phyloP scores from a whole-genome alignment of 2,113 vertebrate species.

The Labrus mixtus region DNA sequence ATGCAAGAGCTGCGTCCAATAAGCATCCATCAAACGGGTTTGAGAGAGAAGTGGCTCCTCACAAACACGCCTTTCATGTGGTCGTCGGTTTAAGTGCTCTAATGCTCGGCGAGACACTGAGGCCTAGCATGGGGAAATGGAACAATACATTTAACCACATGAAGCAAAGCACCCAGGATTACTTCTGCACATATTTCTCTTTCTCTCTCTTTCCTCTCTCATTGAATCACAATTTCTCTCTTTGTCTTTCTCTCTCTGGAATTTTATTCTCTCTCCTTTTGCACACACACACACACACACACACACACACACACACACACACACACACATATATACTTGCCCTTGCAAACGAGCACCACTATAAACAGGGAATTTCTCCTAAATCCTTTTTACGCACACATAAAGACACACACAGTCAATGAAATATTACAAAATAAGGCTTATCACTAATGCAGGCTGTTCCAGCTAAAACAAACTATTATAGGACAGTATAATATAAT shows the following conservation, averaged over 20 bases:
- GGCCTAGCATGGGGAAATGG: conserved; percentile 77
- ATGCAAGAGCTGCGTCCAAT: conserved; percentile 75
- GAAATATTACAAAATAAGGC: conserved; percentile 52
- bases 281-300: too few species aligned
- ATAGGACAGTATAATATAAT: conserved; percentile 45
- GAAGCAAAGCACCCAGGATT: conserved; percentile 74
- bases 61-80: conserved; percentile 83
- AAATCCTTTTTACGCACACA: conserved; percentile 57
- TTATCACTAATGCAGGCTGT: conserved; percentile 43
- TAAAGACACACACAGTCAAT: conserved; percentile 32
- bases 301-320: too few species aligned
- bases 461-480: conserved; percentile 58
- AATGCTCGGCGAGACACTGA: conserved; percentile 82
- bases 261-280: conserved; percentile 43
- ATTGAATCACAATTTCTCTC: conserved; percentile 57
- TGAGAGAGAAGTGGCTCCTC: conserved; percentile 72
- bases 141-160: conserved; percentile 84
- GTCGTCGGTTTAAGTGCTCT: conserved; percentile 76
- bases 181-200: conserved; percentile 69
- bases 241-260: conserved; percentile 53
- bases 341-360: conserved; percentile 51
- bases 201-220: conserved; percentile 45
- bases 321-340: conserved; percentile 37
- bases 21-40: conserved; percentile 67
- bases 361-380: conserved; percentile 68